Conservation (phyloP, 2,797 vertebrate genomes). For the Odontamblyopus rebecca region DNA sequence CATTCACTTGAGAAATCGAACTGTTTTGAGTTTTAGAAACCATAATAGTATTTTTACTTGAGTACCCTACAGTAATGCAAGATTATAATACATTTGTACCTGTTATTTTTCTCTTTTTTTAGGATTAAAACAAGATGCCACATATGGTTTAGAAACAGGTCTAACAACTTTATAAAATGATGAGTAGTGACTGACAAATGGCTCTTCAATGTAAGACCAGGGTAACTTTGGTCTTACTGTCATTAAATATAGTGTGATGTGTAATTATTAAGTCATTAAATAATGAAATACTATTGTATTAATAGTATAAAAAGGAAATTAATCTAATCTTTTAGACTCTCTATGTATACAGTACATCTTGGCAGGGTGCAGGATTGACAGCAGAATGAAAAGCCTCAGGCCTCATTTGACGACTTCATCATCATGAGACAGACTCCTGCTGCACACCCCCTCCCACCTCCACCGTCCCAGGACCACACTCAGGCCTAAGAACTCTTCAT, state of each 20-base stretch:
- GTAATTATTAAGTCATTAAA: background rate
- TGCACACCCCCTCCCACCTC: background rate
- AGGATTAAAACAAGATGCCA: background rate
- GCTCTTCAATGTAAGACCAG: background rate
- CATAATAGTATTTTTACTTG: too few relatives aligned
- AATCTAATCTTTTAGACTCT: background rate
- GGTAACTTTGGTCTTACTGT: background rate
- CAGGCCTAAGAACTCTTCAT: constrained; percentile 3
- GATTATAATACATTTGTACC: too few relatives aligned
- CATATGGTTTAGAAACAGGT: background rate
- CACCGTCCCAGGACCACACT: background rate
- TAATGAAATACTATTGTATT: background rate
- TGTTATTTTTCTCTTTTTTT: too few relatives aligned
- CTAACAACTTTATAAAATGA: too few relatives aligned
- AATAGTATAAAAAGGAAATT: too few relatives aligned
- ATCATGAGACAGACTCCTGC: background rate
- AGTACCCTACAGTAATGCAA: too few relatives aligned
- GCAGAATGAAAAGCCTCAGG: background rate
- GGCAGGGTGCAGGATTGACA: background rate
- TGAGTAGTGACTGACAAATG: background rate
- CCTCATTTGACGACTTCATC: constrained; percentile 3
- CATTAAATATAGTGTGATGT: background rate
- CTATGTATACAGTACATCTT: too few relatives aligned
- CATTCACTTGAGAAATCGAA: background rate
- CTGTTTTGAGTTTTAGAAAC: too few relatives aligned